Evolutionary conservation across 1,140 invertebrate species (phyloP), one percentile per base, ranked within the genome.

Genomic region (Microplitis demolitor): DNA sequence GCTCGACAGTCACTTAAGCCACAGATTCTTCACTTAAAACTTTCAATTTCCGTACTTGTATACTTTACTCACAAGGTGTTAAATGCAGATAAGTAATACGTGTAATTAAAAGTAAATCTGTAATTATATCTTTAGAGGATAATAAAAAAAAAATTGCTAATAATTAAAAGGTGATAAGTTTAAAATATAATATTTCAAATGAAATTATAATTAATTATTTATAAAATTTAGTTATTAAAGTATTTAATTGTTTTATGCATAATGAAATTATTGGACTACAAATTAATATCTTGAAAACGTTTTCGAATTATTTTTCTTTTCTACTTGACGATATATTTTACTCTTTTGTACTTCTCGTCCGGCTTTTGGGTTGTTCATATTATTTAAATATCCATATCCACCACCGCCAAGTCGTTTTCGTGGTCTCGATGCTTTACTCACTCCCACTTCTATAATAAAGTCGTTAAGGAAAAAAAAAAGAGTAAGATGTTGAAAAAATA

Each of bases 371-470:
- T 89, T 88, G 78, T 94, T 94, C 78, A 93, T 85, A 34, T 88
- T 88, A 73, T 93, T 94, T 78, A 91, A 93, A 75, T 90, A 90
- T 33, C 93, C 93, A 79, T 91, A 94, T 53, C 94, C 94, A n/a
- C 93, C 93, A 6, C 93, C 93, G 9, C 93, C 93, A 77, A 91
- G 89, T 60, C 92, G 88, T 82, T 94, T 95, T 56, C 92, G 87
- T n/a, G 92, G 91, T 33, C 92, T 88, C 37, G 90, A 89, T 68
- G 87, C 83, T 76, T 91, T 94, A 82, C 84, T 90, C 72, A 77
- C 85, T 79, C 82, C 89, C 78, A 90, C 90, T 88, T 91, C 89
- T 90, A 37, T 11, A 14, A n/a, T 13, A 11, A 35, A 35, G 5
- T 4, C 33, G 34, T 37, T 84, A 84, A 79, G 79, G 86, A 81